Base-by-base conservation (phyloP, 53 echinoderm and acorn worm genomes). In the Paracentrotus lividus region DNA sequence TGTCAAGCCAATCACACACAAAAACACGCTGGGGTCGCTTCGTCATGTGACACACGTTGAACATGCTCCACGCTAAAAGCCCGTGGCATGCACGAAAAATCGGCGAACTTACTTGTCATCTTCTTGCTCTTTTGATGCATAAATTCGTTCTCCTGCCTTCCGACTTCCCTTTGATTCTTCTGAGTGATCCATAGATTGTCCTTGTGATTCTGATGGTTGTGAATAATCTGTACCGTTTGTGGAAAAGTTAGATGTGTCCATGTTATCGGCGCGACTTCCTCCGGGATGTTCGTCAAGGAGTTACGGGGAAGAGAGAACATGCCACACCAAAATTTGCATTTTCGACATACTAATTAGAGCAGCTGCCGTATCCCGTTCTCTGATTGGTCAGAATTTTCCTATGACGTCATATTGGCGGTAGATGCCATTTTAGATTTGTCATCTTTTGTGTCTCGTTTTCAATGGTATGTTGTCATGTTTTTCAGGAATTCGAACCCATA, bases 271-370 rank as follows among this genome's bases (percentile, higher is more conserved):
- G 91, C 76, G 76, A 91, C 52, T 91, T 91, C 54, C 91, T 91
- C 91, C 91, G 91, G 91, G 91, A 91, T 91, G 91, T 91, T 91
- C 72, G 91, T 91, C 76, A 75, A 91, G 91, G 91, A 91, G 91
- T 75, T 47, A 52, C 72, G 33, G 76, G 90, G 90, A 64, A 90
- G 90, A 91, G 91, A 90, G 91, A 91, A 91, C 91, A 91, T 91
- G 91, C 91, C 91, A 91, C 91, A 91, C 91, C 91, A 91, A 91
- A 69, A 91, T 91, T 91, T 91, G 91, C 91, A 91, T 91, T 91
- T 91, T 76, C 91, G 55, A 91, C 91, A 91, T 91, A 91, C 75
- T 91, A 91, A 91, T 91, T 91, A 91, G 91, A 91, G 36, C 91
- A 91, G 91, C 91, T 91, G 91, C 91, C 33, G 76, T 49, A 91